Base-by-base conservation (phyloP, 1,140 invertebrate genomes). In the Caligus rogercresseyi region DNA sequence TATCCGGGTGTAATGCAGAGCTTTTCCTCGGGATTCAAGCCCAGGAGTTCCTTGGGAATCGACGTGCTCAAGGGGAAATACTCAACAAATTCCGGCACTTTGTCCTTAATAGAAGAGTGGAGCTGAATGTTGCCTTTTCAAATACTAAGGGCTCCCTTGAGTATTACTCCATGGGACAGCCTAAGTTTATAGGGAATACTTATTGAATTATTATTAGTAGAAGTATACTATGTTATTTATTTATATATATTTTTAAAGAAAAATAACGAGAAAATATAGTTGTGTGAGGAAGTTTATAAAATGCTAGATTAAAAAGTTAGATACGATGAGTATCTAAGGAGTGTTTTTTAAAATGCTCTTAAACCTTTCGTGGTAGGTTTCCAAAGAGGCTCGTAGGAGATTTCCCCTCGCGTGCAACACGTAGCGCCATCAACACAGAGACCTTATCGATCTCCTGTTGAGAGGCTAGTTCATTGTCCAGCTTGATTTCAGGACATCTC, bases 371-470 rank as follows among this genome's bases (percentile, higher is more conserved):
- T 25, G 61, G 61, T 2, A 63, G 52, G 31, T 63, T 63, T 11
- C 61, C 61, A 25, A 63, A 63, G 18, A 63, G 53, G 3, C 43
- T 21, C 19, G 61, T 63, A 15, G 61, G 52, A 25, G 51, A 25
- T 56, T 20, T n/a, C 18, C 52, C 52, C 16, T 63, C 61, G 14
- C 54, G 52, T 15, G 61, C 52, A 23, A 63, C 61, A 18, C 61
- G 16, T 19, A 63, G 23, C 1, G 61, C 61, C 61, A 63, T 63
- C 53, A 63, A 54, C 18, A 63, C 54, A 14, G 51, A 58, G 15
- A 63, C 61, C 25, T 57, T 63, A 25, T 63, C 61, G 16, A 63
- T 23, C 43, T 63, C 61, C 3, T n/a, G 52, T 57, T 63, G 61
- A 55, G 61, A 58, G 16, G 61, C 43, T 19, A 21, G n/a, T 55